Evolutionary conservation across 2,113 vertebrate species (phyloP), one percentile per base, ranked within the genome.

Genomic region (Hippoglossus stenolepis): DNA sequence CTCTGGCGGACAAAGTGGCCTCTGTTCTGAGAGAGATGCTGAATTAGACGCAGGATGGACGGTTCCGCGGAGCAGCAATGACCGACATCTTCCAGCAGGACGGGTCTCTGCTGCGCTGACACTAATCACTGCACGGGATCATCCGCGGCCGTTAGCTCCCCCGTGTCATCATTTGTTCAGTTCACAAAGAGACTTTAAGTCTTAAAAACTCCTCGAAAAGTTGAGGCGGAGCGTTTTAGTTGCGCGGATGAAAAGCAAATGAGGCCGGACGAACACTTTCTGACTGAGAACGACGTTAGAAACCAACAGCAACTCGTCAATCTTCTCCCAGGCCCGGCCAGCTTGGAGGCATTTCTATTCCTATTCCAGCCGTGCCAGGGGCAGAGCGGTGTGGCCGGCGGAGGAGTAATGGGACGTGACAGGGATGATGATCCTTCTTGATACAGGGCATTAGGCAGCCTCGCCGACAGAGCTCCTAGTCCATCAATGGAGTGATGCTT

Each of bases 401-500:
- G 78, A 75, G 76, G 80, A 82, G 88, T 89, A 92, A 93, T 91
- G 85, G 83, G 78, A 89, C 79, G 83, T 89, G 88, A 90, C 87
- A 74, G 80, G 85, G 89, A 89, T 85, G 87, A 89, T 86, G 87
- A 90, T 90, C 78, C 75, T 72, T 81, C 80, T 66, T 70, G 88
- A 90, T 87, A 76, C 81, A 82, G 87, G 88, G 88, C 87, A 89
- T 91, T 91, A 89, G 87, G 90, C 86, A 79, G 88, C 72, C 65
- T 47, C 56, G 84, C 75, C 83, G 56, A 78, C 61, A 2, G 61
- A 82, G 80, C 82, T 86, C 66, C 80, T 68, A 76, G 70, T 86
- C 86, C 87, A 78, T 91, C 89, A 88, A 69, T 85, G 73, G 63
- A 80, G 69, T 56, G 76, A 83, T 75, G 90, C 85, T 77, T 61